Conservation (phyloP, 2,113 vertebrate species). For the Alces alces region DNA sequence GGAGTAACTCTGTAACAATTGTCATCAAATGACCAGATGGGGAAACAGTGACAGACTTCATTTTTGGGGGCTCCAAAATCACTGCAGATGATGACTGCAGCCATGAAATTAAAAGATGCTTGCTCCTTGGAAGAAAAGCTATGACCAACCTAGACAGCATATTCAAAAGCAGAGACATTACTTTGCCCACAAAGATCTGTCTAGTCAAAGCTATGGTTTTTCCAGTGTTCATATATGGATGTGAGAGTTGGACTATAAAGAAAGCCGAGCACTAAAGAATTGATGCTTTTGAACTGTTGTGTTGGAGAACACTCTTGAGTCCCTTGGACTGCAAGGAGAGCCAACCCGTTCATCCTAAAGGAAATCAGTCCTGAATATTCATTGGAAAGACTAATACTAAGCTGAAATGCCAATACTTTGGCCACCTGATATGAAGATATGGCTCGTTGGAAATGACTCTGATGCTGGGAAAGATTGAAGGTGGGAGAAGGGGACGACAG, state of each 20-base stretch:
- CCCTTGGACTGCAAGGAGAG: background rate
- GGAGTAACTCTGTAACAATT: background rate
- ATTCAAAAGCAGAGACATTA: background rate
- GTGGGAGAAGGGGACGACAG: background rate
- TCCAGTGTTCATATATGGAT: background rate
- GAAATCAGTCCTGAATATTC: background rate
- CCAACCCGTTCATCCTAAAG: background rate
- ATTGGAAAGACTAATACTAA: background rate
- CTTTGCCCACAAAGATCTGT: background rate
- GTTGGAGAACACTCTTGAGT: background rate
- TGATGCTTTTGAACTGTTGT: background rate
- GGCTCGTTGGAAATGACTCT: background rate
- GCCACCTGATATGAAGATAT: background rate
- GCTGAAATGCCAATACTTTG: background rate
- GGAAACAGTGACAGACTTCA: background rate
- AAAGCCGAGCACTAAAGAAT: rapidly evolving
- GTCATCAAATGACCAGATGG: background rate
- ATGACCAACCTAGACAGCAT: background rate
- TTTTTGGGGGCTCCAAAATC: background rate
- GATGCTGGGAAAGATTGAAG: background rate
- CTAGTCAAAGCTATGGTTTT: background rate
- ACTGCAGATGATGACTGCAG: background rate
- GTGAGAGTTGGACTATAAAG: background rate
- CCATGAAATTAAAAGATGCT: background rate
- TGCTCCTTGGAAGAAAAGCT: background rate